Base-by-base conservation (phyloP, 2,113 vertebrate species). In the Hemicordylus capensis region DNA sequence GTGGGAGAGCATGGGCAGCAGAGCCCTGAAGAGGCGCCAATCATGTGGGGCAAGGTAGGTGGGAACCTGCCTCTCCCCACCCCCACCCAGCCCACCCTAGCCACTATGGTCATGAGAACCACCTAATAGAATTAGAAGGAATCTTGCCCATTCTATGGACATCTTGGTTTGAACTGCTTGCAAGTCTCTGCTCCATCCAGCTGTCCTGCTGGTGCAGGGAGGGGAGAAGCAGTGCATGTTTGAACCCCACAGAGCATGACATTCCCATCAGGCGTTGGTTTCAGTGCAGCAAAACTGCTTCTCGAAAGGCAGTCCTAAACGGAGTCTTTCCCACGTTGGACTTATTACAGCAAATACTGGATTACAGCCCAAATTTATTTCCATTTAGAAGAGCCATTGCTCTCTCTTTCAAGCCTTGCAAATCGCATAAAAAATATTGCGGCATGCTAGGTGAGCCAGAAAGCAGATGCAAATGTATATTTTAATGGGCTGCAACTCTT, bases 401-500 rank as follows among this genome's bases (percentile, higher is more conserved):
- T 31, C 12, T 51, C 54, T 8, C 42, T 85, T 54, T 37, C 75
- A 75, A 86, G 77, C n/a, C 31, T 37, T 76, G 56, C 14, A 14
- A 85, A 80, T 85, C 64, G 2, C 8, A 26, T 77, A 24, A 80
- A 6, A 31, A 81, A 80, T 59, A 81, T 14, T 28, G 61, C 61
- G 39, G 42, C 1, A 2, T 0, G 64, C 63, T 70, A 83, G 86
- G 78, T 79, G 88, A 90, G 64, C 28, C 80, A 90, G 83, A 85
- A 85, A 90, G 88, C 42, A 46, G 56, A 1, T 66, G 86, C 37
- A 80, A 88, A 83, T 39, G 48, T 19, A 54, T 80, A 80, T 76
- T 67, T 48, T 86, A 86, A 86, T 75, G 61, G 89, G 73, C 87
- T 87, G 80, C 31, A 74, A 51, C 48, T 83, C 84, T 75, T 91